phyloP scores from a whole-genome alignment of 2,797 vertebrate genomes.

The Arnoldichthys spilopterus region DNA sequence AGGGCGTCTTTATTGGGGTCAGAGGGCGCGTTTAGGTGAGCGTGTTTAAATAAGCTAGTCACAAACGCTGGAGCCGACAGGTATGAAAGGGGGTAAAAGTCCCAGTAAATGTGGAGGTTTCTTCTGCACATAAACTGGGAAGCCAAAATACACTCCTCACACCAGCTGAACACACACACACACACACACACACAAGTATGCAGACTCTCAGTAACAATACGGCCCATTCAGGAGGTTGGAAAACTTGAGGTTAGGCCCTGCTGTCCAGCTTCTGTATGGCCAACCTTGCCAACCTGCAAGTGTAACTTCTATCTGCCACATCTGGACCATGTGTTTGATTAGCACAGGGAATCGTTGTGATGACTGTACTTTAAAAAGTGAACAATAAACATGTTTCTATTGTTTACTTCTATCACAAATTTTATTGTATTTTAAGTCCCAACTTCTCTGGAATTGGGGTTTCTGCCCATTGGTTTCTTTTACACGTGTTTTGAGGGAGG shows the following conservation, averaged over 20 bases:
- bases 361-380: too few relatives aligned
- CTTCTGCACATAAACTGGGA: constrained; percentile 31
- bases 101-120: constrained; percentile 25
- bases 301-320: too few relatives aligned
- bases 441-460: too few relatives aligned
- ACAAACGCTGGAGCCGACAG: not conserved
- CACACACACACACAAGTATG: constrained; percentile 17
- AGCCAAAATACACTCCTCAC: constrained; percentile 40
- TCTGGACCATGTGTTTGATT: too few relatives aligned
- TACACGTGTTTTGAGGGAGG: too few relatives aligned
- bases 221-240: constrained; percentile 17
- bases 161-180: constrained; percentile 39
- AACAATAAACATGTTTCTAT: too few relatives aligned
- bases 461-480: too few relatives aligned
- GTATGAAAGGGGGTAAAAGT: constrained; percentile 25
- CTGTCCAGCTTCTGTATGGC: too few relatives aligned
- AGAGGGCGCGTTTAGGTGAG: constrained; percentile 28
- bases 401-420: too few relatives aligned
- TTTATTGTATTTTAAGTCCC: too few relatives aligned
- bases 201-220: constrained; percentile 9
- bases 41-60: not conserved
- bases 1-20: constrained; percentile 17
- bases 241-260: not conserved
- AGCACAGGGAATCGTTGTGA: too few relatives aligned
- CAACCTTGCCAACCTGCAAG: too few relatives aligned